Conservation (phyloP, 1,140 invertebrate genomes). For the Pararge aegeria region DNA sequence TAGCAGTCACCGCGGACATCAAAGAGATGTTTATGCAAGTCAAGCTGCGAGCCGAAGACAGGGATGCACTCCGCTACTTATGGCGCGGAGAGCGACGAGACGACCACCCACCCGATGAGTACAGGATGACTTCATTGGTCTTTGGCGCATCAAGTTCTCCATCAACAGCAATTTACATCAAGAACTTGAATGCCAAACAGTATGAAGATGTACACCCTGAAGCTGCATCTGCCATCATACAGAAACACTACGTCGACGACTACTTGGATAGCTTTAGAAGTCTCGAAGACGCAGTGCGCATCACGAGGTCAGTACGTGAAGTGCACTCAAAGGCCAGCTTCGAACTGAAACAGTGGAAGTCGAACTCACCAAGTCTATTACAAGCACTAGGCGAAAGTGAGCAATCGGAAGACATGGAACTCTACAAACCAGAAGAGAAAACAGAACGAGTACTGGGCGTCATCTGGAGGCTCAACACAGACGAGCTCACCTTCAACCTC, state of each 20-base stretch:
- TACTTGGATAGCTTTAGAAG: conserved; percentile 31
- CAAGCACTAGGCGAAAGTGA: background rate
- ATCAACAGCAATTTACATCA: conserved; percentile 34
- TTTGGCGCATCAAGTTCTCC: conserved; percentile 44
- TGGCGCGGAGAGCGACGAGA: conserved; percentile 9
- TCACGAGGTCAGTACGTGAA: conserved; percentile 6
- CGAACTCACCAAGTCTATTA: background rate
- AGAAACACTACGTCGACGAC: conserved; percentile 58
- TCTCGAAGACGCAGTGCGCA: conserved; percentile 1
- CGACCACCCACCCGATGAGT: conserved; percentile 8
- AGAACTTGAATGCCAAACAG: conserved; percentile 41
- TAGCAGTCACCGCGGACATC: conserved; percentile 40
- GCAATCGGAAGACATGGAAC: background rate
- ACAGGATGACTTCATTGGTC: conserved; percentile 41
- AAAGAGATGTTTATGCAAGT: conserved; percentile 31
- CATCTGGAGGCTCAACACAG: conserved; percentile 8
- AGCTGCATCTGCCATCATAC: conserved; percentile 35
- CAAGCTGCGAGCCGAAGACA: conserved; percentile 11
- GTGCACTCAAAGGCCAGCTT: conserved; percentile 7
- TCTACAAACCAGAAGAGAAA: too few species aligned
- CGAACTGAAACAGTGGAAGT: conserved; percentile 7
- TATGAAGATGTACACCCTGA: conserved; percentile 25
- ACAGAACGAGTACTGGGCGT: conserved; percentile 13
- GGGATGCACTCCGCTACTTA: conserved; percentile 17
- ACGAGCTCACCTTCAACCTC: conserved; percentile 13